Evolutionary conservation across 2,888 invertebrate species (phyloP).

Genomic region (Sympetrum striolatum): DNA sequence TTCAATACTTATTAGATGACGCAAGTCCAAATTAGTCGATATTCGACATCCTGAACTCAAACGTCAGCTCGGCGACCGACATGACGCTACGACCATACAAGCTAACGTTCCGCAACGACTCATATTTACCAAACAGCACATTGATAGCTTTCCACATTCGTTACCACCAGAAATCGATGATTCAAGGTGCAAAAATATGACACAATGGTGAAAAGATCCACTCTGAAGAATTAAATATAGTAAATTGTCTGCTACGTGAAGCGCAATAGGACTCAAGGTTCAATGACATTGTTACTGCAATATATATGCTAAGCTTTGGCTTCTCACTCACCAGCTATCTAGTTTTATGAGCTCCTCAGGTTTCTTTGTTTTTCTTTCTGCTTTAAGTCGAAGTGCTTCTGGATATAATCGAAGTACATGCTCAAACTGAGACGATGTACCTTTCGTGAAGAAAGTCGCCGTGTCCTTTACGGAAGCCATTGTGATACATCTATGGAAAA

Average conservation of each 20-base stretch:
- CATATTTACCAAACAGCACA: slow-evolving; percentile 8
- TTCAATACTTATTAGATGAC: background rate
- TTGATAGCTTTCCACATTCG: background rate
- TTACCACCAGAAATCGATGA: background rate
- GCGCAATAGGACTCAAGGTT: slow-evolving; percentile 55
- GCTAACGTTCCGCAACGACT: slow-evolving; percentile 36
- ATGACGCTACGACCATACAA: slow-evolving; percentile 50
- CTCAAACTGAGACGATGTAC: slow-evolving; percentile 81
- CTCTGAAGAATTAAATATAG: slow-evolving; percentile 50
- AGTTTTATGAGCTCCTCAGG: slow-evolving; percentile 93
- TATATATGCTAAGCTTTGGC: slow-evolving; percentile 21
- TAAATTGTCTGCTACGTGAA: slow-evolving; percentile 53
- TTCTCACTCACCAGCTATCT: slow-evolving; percentile 90
- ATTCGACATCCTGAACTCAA: slow-evolving; percentile 47
- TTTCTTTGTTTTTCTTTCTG: slow-evolving; percentile 89
- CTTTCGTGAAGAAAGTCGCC: slow-evolving; percentile 92
- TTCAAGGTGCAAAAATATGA: background rate
- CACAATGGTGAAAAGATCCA: slow-evolving; percentile 49
- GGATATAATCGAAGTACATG: slow-evolving; percentile 90
- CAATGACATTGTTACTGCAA: slow-evolving; percentile 56
- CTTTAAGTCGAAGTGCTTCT: slow-evolving; percentile 88
- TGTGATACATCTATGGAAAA: slow-evolving; percentile 51
- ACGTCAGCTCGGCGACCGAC: slow-evolving; percentile 50
- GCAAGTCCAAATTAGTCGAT: slow-evolving; percentile 17
- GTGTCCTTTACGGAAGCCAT: slow-evolving; percentile 89